Base-by-base conservation (phyloP, 2,797 vertebrate genomes). In the Micropoecilia bifurca region DNA sequence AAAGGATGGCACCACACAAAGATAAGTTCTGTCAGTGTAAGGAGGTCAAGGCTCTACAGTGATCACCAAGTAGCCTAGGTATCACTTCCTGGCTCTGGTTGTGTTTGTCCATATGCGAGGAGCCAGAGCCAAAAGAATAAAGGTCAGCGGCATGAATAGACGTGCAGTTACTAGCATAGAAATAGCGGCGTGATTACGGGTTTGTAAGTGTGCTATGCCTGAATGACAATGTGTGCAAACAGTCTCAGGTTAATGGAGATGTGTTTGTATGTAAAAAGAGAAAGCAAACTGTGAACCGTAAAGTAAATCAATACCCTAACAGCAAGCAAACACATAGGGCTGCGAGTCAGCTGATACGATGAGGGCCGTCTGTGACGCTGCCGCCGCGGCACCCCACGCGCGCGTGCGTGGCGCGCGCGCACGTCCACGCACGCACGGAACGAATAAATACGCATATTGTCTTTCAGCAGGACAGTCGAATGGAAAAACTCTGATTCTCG, bases 401-500 rank as follows among this genome's bases (percentile, higher is more conserved):
- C 41, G 6, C 7, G 7, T n/a, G n/a, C n/a, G n/a, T n/a, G n/a
- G 33, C 33, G 33, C 8, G 0, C 41, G 6, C 7, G 7, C 41
- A 41, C 41, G 86, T 33, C 3, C 36, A 4, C 36, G 36, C 86
- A 78, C 80, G 76, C 83, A 7, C 48, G 0, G 77, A 2, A 46
- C 53, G 71, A 88, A 87, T 85, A 78, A 88, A 92, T 91, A 90
- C 82, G 75, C 85, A 90, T 87, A 86, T 90, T 87, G 85, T 88
- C 86, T 90, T 92, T 92, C 89, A 93, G 80, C 63, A 55, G 77
- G 81, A 80, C 47, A 20, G 3, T 81, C 76, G 85, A 84, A 92
- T 90, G 90, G 91, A 95, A 95, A 95, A 89, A 87, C 76, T 71
- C 83, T 88, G 91, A 89, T 86, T 87, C 88, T 55, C 33, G 59